Evolutionary conservation across 2,797 vertebrate species (phyloP).

Genomic region (Paramormyrops hopkinsi): DNA sequence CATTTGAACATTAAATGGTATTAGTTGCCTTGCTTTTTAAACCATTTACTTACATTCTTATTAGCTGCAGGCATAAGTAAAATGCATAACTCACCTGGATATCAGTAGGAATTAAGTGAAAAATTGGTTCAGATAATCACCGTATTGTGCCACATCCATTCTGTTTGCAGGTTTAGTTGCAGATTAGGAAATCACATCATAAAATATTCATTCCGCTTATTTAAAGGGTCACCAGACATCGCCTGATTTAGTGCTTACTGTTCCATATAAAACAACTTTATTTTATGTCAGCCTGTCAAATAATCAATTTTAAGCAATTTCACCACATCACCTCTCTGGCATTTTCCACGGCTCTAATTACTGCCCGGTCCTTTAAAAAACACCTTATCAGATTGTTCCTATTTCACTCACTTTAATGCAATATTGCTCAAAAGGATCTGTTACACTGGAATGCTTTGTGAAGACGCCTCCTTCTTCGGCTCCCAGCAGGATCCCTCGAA

Average conservation of each 20-base stretch:
- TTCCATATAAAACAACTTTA: background rate
- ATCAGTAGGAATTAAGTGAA: background rate
- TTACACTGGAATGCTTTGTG: background rate
- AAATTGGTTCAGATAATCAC: background rate
- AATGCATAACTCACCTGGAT: background rate
- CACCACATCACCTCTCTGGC: background rate
- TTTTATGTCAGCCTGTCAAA: background rate
- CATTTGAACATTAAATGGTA: background rate
- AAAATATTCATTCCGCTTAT: constrained; percentile 2
- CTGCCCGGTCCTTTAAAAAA: constrained; percentile 15
- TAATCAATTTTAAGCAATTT: constrained; percentile 10
- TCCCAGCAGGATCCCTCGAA: constrained; percentile 32
- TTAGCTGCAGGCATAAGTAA: background rate
- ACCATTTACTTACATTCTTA: background rate
- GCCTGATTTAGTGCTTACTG: background rate
- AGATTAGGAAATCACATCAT: background rate
- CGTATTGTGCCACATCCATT: background rate
- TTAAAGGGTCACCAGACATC: background rate
- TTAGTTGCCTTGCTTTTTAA: background rate
- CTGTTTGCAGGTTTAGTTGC: background rate
- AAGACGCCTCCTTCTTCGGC: constrained; percentile 18
- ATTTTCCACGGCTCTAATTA: constrained; percentile 4
- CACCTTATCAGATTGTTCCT: constrained; percentile 15
- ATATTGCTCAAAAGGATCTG: constrained; percentile 19
- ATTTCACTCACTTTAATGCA: constrained; percentile 10